Evolutionary conservation across 1,140 invertebrate species (phyloP), one percentile per base, ranked within the genome.

Genomic region (Theocolax elegans): DNA sequence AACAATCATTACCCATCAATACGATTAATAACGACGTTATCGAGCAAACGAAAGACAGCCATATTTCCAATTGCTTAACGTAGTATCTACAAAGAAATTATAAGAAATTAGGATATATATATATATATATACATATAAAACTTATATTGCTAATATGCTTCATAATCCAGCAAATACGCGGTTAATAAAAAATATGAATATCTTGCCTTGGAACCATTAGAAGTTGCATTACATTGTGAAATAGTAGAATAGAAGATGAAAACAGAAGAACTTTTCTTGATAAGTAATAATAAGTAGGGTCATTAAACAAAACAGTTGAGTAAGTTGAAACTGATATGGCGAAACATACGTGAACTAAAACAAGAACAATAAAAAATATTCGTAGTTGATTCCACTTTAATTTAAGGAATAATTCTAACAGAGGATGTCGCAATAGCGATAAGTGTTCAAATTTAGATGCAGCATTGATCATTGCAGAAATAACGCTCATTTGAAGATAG

Each of bases 301-400:
- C 4, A 12, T 42, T 42, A 12, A 42, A n/a, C 12, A 42, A 15
- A 42, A 42, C 40, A 15, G 40, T 15, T n/a, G 40, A 42, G 17
- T 42, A 15, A 7, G 40, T n/a, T n/a, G 40, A 75, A 74, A 85
- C 58, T 6, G 81, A 80, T 2, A 83, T 4, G 0, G 81, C 79
- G 51, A 86, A 81, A 1, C 79, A 67, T 7, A 81, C 67, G 72
- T 87, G 81, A 2, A 86, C 70, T 8, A 83, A 48, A 19, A 85
- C 76, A n/a, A 87, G 73, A 27, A 82, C 38, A 15, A 82, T 77
- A 72, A 87, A 88, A 44, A 87, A 81, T 23, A 78, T 69, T 63
- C 82, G 74, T 10, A 87, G 75, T 59, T 76, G 81, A 19, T 79
- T 78, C 87, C 87, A 88, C 64, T 88, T 88, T 1, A 88, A 70